Evolutionary conservation across 37 sponge, comb jelly and placozoan genomes (phyloP).

Genomic region (Tethya wilhelma): DNA sequence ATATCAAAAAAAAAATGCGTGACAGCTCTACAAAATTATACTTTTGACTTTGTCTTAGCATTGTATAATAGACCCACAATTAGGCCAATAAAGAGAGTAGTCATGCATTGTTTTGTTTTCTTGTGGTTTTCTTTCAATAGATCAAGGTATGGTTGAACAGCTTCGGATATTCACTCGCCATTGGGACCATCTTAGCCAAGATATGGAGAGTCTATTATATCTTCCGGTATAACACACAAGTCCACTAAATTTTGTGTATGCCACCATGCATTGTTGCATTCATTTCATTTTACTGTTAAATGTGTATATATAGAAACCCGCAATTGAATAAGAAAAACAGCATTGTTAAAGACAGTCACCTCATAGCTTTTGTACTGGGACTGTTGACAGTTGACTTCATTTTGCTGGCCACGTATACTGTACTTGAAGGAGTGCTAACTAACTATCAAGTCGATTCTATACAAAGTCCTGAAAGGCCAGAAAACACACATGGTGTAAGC

Average conservation of each 20-base stretch:
- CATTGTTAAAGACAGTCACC: slow-evolving; percentile 6
- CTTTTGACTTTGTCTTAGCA: no score
- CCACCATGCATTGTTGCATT: not conserved
- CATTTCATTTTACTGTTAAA: not conserved
- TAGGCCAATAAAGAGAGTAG: no score
- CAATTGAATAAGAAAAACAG: not conserved
- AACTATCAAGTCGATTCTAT: not conserved
- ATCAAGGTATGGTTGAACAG: not conserved
- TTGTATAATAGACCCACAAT: no score
- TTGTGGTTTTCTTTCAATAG: slow-evolving; percentile 2
- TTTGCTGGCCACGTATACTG: not conserved
- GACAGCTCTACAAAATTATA: no score
- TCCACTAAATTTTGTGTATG: no score
- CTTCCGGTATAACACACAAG: not conserved
- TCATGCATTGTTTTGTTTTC: slow-evolving; percentile 7
- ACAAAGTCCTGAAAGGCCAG: not conserved
- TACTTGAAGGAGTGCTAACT: not conserved
- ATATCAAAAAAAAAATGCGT: no score
- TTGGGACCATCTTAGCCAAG: slow-evolving; percentile 14
- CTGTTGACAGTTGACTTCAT: slow-evolving; percentile 10
- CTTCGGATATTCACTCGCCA: slow-evolving; percentile 6
- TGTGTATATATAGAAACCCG: not conserved
- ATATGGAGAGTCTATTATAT: slow-evolving; percentile 21
- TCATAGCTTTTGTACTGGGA: not conserved
- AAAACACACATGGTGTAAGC: not conserved